These are phyloP conservation scores for Megaceryle torquata DNA, from an alignment of 2,113 vertebrate species.

Conservation along the genomic window DNA sequence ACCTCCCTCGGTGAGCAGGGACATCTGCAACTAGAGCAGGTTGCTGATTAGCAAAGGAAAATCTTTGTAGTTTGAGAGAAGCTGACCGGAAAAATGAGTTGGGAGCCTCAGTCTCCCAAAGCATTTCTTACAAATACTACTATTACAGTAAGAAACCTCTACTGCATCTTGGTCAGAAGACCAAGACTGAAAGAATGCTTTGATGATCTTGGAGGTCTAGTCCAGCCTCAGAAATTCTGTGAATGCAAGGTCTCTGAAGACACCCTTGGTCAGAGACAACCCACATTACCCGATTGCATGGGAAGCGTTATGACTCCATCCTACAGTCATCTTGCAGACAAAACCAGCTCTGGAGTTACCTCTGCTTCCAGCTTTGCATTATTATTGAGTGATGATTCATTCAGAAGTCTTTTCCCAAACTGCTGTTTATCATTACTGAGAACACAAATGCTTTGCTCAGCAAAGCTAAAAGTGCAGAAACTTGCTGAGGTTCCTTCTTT, in stretches of 20 bases:
- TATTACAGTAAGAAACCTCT: neutral
- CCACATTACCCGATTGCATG: neutral
- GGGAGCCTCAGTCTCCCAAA: neutral
- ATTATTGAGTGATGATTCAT: neutral
- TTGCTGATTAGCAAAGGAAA: neutral
- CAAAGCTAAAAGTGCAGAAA: neutral
- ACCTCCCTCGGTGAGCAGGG: neutral
- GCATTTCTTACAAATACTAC: neutral
- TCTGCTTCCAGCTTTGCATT: neutral
- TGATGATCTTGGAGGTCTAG: too few relatives aligned
- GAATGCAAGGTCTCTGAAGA: neutral
- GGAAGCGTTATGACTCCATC: neutral
- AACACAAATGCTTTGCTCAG: neutral
- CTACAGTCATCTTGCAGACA: neutral
- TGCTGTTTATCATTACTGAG: neutral
- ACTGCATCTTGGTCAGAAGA: neutral
- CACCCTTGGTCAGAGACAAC: neutral
- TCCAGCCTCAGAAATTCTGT: too few relatives aligned
- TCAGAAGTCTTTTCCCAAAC: neutral
- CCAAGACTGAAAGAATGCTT: neutral
- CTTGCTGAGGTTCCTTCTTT: slow-evolving; percentile 26
- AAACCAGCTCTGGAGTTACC: neutral
- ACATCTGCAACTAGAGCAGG: neutral
- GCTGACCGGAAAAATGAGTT: neutral
- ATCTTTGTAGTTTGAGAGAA: neutral